Base-by-base conservation (phyloP, 2,113 vertebrate genomes). In the Pangasianodon gigas region DNA sequence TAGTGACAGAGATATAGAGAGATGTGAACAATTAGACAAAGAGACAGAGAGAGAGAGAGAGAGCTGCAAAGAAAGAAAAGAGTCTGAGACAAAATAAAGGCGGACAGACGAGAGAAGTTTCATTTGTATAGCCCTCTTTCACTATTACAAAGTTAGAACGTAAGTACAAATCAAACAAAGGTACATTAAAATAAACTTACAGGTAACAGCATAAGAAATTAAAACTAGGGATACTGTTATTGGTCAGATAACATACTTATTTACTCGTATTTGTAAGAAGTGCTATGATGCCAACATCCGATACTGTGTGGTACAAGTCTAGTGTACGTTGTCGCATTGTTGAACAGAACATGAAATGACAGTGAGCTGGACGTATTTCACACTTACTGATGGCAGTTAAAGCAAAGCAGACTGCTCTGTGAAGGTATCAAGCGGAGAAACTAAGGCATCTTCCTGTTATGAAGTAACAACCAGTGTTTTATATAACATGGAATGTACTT, bases 1-100 rank as follows among this genome's bases (percentile, higher is more conserved):
- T 16, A 44, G 14, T 21, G 37, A 74, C n/a, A 16, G 69, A 74
- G 32, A 71, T 10, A 19, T 21, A 18, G n/a, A 18, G n/a, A 71
- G 67, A 32, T 71, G 29, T 93, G 92, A 93, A 92, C 84, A 86
- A 91, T 92, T 18, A 69, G 67, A 69, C 67, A 14, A 44, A 60
- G 71, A 79, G 71, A 81, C n/a, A n/a, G n/a, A n/a, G 41, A 69
- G 24, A 88, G 32, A 24, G 65, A 56, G 77, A 84, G 44, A 80
- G 58, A 87, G 41, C 37, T 37, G 9, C 56, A 67, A 54, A 74
- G n/a, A 51, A 85, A n/a, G n/a, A 26, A 84, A 32, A 67, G 6
- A 65, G 48, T 26, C 26, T 26, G 7, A 44, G 54, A 52, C 37
- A 67, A 52, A 79, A 46, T 46, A 74, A 24, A n/a, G 52, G 29